These are phyloP conservation scores for Oxycera nigricornis DNA, from an alignment of 2,888 invertebrate genomes.

Conservation along the genomic window DNA sequence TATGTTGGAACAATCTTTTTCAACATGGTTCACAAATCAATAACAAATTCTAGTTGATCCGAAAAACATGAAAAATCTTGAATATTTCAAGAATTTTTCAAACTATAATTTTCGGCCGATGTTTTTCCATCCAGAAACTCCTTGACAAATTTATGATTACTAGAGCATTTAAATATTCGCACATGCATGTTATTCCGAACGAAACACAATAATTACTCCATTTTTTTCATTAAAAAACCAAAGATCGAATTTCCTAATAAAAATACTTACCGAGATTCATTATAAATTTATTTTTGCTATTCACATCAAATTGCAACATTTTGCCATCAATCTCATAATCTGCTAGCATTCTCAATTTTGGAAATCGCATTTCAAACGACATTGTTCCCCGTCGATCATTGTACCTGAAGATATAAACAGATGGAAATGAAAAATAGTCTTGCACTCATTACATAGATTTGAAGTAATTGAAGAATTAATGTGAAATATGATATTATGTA, in stretches of 20 bases:
- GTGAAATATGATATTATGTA: background rate
- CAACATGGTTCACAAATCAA: too few relatives aligned
- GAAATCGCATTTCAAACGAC: conserved; percentile 25
- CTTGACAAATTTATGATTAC: background rate
- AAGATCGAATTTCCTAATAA: too few relatives aligned
- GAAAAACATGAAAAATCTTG: too few relatives aligned
- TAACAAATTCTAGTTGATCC: too few relatives aligned
- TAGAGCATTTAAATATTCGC: background rate
- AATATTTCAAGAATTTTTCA: too few relatives aligned
- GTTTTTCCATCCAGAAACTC: background rate
- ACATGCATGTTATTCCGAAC: too few relatives aligned
- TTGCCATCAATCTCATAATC: conserved; percentile 30
- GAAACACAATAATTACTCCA: too few relatives aligned
- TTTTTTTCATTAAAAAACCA: too few relatives aligned
- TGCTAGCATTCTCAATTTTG: conserved; percentile 13
- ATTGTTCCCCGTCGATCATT: conserved; percentile 21
- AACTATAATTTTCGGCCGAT: background rate
- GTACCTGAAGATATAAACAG: too few relatives aligned
- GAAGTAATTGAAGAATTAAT: background rate
- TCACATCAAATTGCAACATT: background rate
- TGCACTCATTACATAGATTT: background rate
- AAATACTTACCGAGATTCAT: conserved; percentile 17
- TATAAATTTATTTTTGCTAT: conserved; percentile 9
- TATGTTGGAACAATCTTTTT: too few relatives aligned
- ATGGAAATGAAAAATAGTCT: too few relatives aligned